Evolutionary conservation across 2,113 vertebrate species (phyloP).

Genomic region (Cryptotis parvus): DNA sequence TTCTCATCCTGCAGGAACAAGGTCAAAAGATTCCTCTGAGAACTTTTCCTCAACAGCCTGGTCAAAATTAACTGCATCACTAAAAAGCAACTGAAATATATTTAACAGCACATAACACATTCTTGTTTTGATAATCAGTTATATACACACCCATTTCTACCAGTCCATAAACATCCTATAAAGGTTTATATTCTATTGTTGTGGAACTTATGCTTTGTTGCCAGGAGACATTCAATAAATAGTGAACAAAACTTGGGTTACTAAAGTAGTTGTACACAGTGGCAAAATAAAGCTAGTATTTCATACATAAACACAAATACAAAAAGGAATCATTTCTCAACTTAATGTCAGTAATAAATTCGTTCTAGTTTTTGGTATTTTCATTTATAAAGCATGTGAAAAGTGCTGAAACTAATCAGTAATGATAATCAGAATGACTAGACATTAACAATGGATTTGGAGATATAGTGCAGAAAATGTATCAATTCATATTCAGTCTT

Average conservation of each 20-base stretch:
- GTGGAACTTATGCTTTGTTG: no score
- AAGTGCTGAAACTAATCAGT: neutral
- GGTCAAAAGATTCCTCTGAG: neutral
- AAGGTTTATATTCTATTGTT: no score
- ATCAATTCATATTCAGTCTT: neutral
- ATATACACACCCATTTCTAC: no score
- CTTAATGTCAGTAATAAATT: conserved; percentile 34
- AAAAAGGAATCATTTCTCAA: conserved; percentile 1
- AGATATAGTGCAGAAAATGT: neutral
- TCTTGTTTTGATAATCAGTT: neutral
- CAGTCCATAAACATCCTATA: no score
- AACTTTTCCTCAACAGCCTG: neutral
- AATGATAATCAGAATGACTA: conserved; percentile 24
- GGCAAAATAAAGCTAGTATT: neutral
- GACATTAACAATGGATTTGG: neutral
- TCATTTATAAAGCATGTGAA: neutral
- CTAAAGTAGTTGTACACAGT: no score
- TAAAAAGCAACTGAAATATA: neutral
- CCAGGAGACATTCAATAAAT: no score
- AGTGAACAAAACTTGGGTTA: no score
- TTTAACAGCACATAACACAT: neutral
- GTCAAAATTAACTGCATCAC: neutral
- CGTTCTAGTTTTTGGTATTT: neutral
- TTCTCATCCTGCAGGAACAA: conserved; percentile 20
- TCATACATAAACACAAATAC: neutral